Evolutionary conservation across 2,797 vertebrate species (phyloP).

Genomic region (Macropus fuliginosus): DNA sequence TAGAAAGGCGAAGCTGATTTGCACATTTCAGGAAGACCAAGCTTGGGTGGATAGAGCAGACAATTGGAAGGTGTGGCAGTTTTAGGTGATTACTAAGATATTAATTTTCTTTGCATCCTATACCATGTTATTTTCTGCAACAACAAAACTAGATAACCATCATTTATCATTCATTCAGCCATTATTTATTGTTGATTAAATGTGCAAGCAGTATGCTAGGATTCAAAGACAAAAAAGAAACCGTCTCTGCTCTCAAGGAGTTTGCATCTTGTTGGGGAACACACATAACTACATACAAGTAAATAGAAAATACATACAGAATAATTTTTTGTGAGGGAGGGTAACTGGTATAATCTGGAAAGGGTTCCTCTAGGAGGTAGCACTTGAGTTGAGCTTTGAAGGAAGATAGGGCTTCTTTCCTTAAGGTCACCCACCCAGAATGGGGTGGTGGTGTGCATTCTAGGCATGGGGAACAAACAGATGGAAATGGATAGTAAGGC

Average conservation of each 20-base stretch:
- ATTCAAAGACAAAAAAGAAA: neutral
- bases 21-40: slow-evolving; percentile 72
- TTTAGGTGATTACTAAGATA: slow-evolving; percentile 82
- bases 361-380: neutral
- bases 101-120: slow-evolving; percentile 81
- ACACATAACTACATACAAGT: neutral
- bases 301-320: neutral
- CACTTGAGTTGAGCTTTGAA: neutral
- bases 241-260: neutral
- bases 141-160: slow-evolving; percentile 78
- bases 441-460: neutral
- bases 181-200: neutral
- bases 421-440: neutral
- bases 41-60: slow-evolving; percentile 80
- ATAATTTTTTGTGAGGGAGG: neutral
- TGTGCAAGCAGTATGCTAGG: neutral
- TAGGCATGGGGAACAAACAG: neutral
- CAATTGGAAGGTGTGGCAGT: slow-evolving; percentile 79
- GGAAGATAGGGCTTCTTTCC: neutral
- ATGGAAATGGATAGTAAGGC: neutral
- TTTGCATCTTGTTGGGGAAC: neutral
- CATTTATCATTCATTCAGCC: slow-evolving; percentile 37
- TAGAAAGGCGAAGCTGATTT: slow-evolving; percentile 79
- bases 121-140: slow-evolving; percentile 80
- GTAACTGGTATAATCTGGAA: neutral